phyloP scores from a whole-genome alignment of 2,888 invertebrate genomes.

The Tiliacea citrago region DNA sequence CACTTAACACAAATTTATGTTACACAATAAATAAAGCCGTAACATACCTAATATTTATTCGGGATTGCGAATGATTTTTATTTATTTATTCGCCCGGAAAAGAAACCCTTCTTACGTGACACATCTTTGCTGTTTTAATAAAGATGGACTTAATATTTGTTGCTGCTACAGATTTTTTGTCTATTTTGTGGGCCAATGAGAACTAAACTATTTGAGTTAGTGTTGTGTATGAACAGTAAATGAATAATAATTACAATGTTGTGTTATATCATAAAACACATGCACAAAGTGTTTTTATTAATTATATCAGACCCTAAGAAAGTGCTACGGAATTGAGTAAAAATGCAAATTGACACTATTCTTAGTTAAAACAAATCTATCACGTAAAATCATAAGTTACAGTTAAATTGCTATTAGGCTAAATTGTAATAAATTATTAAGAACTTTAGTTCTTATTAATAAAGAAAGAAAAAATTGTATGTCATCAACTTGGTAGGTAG shows the following conservation, averaged over 20 bases:
- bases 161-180: not conserved
- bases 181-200: not conserved
- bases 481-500: not conserved
- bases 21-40: conserved; percentile 53
- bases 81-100: conserved; percentile 55
- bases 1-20: conserved; percentile 59
- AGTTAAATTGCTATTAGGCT: not conserved
- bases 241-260: not conserved
- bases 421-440: no score
- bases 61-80: conserved; percentile 41
- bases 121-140: conserved; percentile 34
- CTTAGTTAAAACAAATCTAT: not conserved
- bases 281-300: not conserved
- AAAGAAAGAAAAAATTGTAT: not conserved
- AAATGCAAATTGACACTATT: not conserved
- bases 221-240: not conserved
- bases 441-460: not conserved
- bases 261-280: not conserved
- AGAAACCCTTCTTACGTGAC: conserved; percentile 24
- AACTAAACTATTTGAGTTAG: not conserved
- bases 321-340: not conserved
- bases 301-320: no score
- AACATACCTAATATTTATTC: conserved; percentile 54
- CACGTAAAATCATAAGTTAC: not conserved
- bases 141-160: not conserved